Evolutionary conservation across 2,797 vertebrate genomes (phyloP), one percentile per base, ranked within the genome.

Genomic region (Pogonophryne albipinna): DNA sequence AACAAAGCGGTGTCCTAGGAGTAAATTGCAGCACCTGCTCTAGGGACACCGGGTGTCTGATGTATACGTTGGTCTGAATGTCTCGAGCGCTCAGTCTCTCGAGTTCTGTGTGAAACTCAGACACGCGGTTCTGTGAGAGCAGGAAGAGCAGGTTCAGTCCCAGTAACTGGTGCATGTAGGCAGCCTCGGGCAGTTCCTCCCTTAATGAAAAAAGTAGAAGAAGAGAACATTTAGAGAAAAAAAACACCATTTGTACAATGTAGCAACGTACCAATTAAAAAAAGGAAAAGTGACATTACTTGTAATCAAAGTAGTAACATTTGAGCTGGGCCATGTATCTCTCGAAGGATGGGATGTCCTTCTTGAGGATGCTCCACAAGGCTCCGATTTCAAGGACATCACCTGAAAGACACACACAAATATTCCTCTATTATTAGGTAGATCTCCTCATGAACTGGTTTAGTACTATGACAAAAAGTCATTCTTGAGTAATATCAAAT

Each of bases 271-370:
- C 2, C 8, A 2, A 49, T 3, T 3, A 47, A 31, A 66, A 62
- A 11, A 49, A 0, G 1, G 59, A 74, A 14, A 16, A 45, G 23
- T 3, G 45, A 20, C 60, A 82, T 95, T 95, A 98, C 98, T 97
- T 98, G 95, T 99, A 99, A 86, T 99, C 97, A 82, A 99, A 99
- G 90, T 99, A 99, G 91, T 99, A 99, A 87, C 98, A 99, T 81
- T 99, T 99, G 16, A 99, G 95, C 84, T 99, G 98, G 2, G 97
- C 97, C 97, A 99, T 98, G 89, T 99, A 99, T 91, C 97, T 92
- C 88, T 98, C 97, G 78, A 97, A 99, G 47, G 97, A 96, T 0
- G 97, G 97, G 86, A 99, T 99, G 91, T 99, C 97, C 83, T 98
- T 98, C 89, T 97, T 96, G 11, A 97, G 92, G 88, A 99, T 98